Conservation (phyloP, 2,113 vertebrate genomes). For the Pygoscelis antarcticus region DNA sequence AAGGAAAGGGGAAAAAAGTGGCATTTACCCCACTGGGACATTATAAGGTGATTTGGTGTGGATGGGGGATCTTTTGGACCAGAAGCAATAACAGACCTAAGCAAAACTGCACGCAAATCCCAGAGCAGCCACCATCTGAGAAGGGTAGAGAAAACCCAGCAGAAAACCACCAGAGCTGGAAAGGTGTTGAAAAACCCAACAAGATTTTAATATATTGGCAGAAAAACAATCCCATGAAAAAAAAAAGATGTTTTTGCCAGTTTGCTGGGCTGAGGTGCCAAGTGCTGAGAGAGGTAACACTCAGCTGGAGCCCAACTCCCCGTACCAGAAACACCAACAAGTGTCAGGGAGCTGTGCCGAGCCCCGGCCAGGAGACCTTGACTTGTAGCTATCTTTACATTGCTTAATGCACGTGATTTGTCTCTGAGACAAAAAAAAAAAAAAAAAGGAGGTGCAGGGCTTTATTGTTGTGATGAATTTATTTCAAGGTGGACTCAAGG, state of each 20-base stretch:
- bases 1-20: neutral
- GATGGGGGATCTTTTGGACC: neutral
- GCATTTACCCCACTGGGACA: neutral
- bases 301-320: neutral
- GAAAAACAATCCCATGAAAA: neutral
- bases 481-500: neutral
- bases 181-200: neutral
- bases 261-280: neutral
- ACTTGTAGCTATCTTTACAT: neutral
- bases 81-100: neutral
- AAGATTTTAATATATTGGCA: neutral
- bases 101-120: neutral
- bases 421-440: neutral
- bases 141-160: neutral
- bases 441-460: neutral
- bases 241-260: neutral
- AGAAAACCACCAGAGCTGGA: neutral
- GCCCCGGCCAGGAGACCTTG: neutral
- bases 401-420: neutral
- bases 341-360: rapidly evolving
- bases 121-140: neutral
- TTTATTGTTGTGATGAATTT: neutral
- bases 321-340: neutral
- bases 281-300: neutral
- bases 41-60: neutral